phyloP scores from a whole-genome alignment of 2,113 vertebrate species.

The Alexandromys fortis region DNA sequence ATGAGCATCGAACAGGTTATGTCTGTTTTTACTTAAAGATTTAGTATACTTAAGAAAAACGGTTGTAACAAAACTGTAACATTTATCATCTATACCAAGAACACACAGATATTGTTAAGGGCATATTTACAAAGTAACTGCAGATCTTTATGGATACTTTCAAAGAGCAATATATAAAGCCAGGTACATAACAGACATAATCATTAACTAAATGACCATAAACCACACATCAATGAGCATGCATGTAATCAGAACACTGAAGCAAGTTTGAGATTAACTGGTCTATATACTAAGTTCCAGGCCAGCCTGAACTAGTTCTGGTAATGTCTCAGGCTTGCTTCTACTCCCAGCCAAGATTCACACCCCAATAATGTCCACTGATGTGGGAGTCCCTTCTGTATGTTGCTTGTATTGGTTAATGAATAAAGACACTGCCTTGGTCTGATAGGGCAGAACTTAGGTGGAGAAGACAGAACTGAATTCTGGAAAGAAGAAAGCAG shows the following conservation, averaged over 20 bases:
- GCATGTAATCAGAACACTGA: not conserved
- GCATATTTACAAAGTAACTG: not conserved
- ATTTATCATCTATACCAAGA: conserved; percentile 7
- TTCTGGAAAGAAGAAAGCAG: no score
- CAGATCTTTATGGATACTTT: not conserved
- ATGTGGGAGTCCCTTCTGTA: no score
- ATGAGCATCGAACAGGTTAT: not conserved
- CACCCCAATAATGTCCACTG: not conserved
- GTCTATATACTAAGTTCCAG: not conserved
- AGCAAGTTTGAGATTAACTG: not conserved
- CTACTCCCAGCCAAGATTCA: not conserved
- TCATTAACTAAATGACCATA: not conserved
- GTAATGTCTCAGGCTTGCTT: not conserved
- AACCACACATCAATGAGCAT: not conserved
- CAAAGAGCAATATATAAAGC: conserved; percentile 25
- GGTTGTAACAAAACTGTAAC: not conserved
- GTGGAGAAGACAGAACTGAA: no score
- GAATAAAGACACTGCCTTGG: no score
- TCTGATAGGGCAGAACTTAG: no score
- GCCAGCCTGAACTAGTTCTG: not conserved
- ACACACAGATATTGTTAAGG: not conserved
- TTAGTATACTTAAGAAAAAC: not conserved
- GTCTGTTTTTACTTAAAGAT: not conserved
- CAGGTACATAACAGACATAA: not conserved
- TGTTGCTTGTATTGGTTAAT: no score